Conservation (phyloP, 2,888 invertebrate genomes). For the Dexiosoma caninum region DNA sequence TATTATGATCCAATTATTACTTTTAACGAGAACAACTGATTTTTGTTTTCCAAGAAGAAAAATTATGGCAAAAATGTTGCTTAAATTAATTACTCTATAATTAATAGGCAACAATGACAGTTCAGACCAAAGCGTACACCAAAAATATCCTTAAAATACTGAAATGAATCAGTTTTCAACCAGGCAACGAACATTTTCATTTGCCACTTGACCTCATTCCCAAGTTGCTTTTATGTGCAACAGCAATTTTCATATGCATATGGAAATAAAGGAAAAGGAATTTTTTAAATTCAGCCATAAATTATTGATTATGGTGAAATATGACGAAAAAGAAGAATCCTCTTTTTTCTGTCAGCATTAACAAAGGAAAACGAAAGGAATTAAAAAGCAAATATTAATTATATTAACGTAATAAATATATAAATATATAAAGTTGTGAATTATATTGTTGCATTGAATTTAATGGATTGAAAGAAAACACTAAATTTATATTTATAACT, state of each 20-base stretch:
- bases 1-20: no score
- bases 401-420: no score
- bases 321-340: background rate
- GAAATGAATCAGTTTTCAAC: background rate
- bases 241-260: background rate
- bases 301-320: constrained; percentile 9
- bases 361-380: background rate
- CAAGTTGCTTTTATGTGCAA: background rate
- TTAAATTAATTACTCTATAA: constrained; percentile 37
- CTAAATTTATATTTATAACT: no score
- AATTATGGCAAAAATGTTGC: background rate
- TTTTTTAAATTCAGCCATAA: constrained; percentile 20
- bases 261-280: background rate
- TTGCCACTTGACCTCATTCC: constrained; percentile 31
- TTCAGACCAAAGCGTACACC: background rate
- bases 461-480: no score
- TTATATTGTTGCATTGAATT: no score
- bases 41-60: background rate
- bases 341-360: background rate
- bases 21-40: background rate
- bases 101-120: constrained; percentile 27
- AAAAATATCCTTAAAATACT: background rate
- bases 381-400: no score
- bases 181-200: background rate
- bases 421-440: no score